Conservation (phyloP, 1,140 invertebrate species). For the Zaprionus taronus region DNA sequence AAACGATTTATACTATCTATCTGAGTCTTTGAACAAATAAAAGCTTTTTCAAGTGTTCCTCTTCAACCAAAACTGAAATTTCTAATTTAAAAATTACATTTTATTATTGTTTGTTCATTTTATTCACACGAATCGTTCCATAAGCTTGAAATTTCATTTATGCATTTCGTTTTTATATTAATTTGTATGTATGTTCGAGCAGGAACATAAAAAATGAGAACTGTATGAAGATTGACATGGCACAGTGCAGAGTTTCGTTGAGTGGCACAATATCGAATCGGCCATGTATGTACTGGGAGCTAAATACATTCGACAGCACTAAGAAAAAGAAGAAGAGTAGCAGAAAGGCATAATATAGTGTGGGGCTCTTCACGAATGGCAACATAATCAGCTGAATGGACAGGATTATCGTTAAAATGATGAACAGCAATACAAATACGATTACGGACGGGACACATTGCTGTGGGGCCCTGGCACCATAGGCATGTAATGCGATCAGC, state of each 20-base stretch:
- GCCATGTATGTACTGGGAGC: not conserved
- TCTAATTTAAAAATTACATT: no score
- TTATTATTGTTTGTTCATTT: no score
- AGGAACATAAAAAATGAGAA: not conserved
- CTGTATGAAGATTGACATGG: slow-evolving; percentile 1
- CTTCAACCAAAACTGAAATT: no score
- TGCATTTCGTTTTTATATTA: not conserved
- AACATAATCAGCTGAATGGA: not conserved
- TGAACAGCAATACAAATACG: no score
- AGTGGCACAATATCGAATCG: slow-evolving; percentile 16
- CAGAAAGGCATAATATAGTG: not conserved
- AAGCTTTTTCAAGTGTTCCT: no score
- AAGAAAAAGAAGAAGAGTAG: not conserved
- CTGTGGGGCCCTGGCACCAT: slow-evolving; percentile 27
- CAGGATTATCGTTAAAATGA: not conserved
- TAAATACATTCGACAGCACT: not conserved
- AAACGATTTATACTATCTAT: no score
- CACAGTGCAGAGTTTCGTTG: not conserved
- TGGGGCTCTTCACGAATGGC: not conserved
- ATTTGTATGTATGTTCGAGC: not conserved
- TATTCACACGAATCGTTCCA: no score
- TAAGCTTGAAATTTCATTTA: not conserved
- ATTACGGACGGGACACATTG: not conserved
- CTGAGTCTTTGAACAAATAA: no score
- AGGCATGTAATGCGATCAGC: not conserved